These are phyloP conservation scores for Semibalanus balanoides DNA, from an alignment of 1,140 invertebrate species.

Conservation along the genomic window DNA sequence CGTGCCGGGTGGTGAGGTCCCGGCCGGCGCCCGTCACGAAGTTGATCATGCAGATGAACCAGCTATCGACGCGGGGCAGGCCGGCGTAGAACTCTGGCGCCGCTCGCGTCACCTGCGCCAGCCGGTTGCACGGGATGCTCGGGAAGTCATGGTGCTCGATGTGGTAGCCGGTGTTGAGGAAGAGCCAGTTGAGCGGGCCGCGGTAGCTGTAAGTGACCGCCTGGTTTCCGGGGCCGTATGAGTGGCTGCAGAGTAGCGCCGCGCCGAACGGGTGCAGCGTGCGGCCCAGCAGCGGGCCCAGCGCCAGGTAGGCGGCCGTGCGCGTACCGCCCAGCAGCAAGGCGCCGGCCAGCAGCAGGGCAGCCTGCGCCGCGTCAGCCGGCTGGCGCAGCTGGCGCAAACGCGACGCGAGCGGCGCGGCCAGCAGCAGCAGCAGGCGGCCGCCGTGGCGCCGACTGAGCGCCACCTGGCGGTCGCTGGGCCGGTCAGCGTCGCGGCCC, in stretches of 20 bases:
- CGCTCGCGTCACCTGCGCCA: slow-evolving; percentile 71
- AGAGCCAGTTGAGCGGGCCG: slow-evolving; percentile 89
- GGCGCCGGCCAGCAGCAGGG: slow-evolving; percentile 57
- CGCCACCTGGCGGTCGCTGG: slow-evolving; percentile 77
- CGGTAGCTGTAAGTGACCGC: slow-evolving; percentile 98
- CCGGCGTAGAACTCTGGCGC: slow-evolving; percentile 91
- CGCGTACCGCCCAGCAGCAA: slow-evolving; percentile 64
- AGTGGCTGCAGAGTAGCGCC: slow-evolving; percentile 70
- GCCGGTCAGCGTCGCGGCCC: slow-evolving; percentile 85
- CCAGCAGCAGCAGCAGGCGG: slow-evolving; percentile 87
- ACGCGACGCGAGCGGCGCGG: slow-evolving; percentile 76
- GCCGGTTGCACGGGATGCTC: slow-evolving; percentile 73
- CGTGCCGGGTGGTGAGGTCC: too few species aligned
- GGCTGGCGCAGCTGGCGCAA: slow-evolving; percentile 72
- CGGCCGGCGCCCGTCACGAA: too few species aligned
- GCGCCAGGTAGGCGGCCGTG: slow-evolving; percentile 70
- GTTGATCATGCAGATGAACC: slow-evolving; percentile 33
- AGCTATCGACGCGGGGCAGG: slow-evolving; percentile 82
- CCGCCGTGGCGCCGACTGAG: slow-evolving; percentile 91
- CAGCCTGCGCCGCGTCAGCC: slow-evolving; percentile 75
- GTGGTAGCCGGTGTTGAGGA: slow-evolving; percentile 93
- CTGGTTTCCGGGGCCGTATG: too few species aligned
- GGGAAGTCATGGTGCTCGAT: slow-evolving; percentile 97
- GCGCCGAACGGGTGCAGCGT: slow-evolving; percentile 93
- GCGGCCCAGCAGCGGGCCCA: slow-evolving; percentile 77